Conservation (phyloP, 2,797 vertebrate genomes). For the Hippoglossus hippoglossus region DNA sequence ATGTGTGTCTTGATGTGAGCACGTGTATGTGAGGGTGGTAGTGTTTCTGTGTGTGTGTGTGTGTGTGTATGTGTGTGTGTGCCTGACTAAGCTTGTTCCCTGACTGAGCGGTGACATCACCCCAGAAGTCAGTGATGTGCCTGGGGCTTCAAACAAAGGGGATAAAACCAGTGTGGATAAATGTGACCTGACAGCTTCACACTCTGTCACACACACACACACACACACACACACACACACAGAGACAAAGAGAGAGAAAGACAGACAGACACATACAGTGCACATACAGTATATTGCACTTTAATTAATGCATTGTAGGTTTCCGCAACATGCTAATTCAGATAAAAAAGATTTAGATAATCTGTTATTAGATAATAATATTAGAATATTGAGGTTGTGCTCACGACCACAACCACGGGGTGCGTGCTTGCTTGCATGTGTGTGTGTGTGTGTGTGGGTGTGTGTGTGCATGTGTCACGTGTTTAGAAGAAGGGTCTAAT, state of each 20-base stretch:
- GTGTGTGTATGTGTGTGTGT: conserved; percentile 19
- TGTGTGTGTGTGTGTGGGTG: conserved; percentile 3
- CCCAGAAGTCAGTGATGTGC: conserved; percentile 70
- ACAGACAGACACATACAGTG: conserved; percentile 20
- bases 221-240: conserved; percentile 1
- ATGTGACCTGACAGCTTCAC: conserved; percentile 82
- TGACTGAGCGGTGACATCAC: conserved; percentile 77
- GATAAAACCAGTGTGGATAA: conserved; percentile 66
- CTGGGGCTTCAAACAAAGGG: conserved; percentile 69
- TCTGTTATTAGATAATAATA: no score
- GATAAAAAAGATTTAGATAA: background rate
- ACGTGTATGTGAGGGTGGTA: conserved; percentile 55
- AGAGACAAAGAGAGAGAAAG: background rate
- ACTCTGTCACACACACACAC: conserved; percentile 42
- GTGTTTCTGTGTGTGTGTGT: conserved; percentile 18
- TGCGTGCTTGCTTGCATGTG: background rate
- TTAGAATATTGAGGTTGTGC: no score
- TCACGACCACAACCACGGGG: no score
- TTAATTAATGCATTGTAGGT: conserved; percentile 6
- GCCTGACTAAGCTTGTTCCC: conserved; percentile 65
- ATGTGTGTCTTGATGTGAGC: conserved; percentile 62
- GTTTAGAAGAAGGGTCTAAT: conserved; percentile 16
- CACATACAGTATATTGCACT: conserved; percentile 1
- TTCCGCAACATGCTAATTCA: conserved; percentile 20
- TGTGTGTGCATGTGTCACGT: conserved; percentile 15